A percentile compares a stretch with the other conserved stretches of the same genome.
Evolutionary conservation across 1,140 invertebrate genomes (phyloP).

Genomic region (Pseudachorutes palmiensis): DNA sequence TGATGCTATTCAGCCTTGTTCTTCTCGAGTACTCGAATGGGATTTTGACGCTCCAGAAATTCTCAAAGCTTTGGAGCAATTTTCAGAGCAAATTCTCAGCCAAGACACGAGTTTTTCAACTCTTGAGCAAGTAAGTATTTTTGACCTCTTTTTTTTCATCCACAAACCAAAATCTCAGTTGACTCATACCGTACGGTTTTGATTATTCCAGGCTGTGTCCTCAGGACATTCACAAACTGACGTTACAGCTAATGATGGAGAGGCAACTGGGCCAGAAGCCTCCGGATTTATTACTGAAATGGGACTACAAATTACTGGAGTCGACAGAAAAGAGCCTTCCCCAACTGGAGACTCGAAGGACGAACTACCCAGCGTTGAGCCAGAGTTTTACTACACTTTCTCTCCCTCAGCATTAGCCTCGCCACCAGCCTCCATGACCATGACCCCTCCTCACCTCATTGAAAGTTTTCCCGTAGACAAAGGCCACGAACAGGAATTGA

Average conservation of each 20-base stretch:
- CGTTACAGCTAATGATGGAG: not conserved
- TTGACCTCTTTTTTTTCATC: not conserved
- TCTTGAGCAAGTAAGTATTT: constrained; percentile 21
- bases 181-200: not conserved
- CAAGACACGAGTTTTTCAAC: constrained; percentile 16
- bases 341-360: constrained; percentile 21
- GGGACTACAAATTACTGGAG: not conserved
- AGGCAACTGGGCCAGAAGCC: not conserved
- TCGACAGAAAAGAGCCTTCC: constrained; percentile 5
- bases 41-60: constrained; percentile 36
- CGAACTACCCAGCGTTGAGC: constrained; percentile 9
- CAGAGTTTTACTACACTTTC: constrained; percentile 16
- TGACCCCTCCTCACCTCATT: not conserved
- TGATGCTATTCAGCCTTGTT: constrained; percentile 28
- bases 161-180: not conserved
- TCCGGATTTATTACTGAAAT: not conserved
- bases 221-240: constrained; percentile 15
- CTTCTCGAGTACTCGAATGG: constrained; percentile 24
- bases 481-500: too few relatives aligned
- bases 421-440: not conserved
- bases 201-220: not conserved
- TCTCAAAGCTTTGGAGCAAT: constrained; percentile 30
- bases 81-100: constrained; percentile 29
- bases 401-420: not conserved
- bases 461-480: constrained; percentile 17